A percentile compares a stretch with the other conserved stretches of the same genome.
These are phyloP conservation scores for Emydocephalus ijimae DNA, from an alignment of 2,113 vertebrate genomes.

Conservation along the genomic window DNA sequence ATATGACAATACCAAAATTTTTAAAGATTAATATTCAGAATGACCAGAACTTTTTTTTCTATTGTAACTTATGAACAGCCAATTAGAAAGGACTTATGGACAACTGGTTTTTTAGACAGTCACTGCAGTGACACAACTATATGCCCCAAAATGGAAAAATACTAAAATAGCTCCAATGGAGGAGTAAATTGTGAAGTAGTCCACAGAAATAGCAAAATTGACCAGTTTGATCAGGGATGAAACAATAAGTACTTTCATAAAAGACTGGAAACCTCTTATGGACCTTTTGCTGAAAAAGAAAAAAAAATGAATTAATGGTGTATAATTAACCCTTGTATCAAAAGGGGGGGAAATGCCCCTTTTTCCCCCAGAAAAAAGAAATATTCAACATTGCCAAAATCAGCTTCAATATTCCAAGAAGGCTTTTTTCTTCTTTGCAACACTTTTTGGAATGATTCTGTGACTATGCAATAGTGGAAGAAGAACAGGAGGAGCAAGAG, in stretches of 20 bases:
- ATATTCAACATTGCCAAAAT: neutral
- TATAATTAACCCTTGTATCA: neutral
- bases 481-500: neutral
- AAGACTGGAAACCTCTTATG: neutral
- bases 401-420: neutral
- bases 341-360: neutral
- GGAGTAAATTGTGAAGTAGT: neutral
- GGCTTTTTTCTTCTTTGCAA: neutral
- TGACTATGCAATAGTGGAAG: neutral
- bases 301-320: neutral
- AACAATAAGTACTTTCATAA: neutral
- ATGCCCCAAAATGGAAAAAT: neutral
- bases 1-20: neutral
- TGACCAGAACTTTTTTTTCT: neutral
- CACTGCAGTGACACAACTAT: neutral
- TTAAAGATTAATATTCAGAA: neutral
- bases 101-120: neutral
- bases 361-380: neutral
- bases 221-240: neutral
- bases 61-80: neutral
- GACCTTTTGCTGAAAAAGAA: neutral
- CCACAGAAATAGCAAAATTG: neutral
- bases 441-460: neutral
- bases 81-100: neutral
- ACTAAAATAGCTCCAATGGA: neutral